Conservation (phyloP, 1,140 invertebrate species). For the Drosophila orosa region DNA sequence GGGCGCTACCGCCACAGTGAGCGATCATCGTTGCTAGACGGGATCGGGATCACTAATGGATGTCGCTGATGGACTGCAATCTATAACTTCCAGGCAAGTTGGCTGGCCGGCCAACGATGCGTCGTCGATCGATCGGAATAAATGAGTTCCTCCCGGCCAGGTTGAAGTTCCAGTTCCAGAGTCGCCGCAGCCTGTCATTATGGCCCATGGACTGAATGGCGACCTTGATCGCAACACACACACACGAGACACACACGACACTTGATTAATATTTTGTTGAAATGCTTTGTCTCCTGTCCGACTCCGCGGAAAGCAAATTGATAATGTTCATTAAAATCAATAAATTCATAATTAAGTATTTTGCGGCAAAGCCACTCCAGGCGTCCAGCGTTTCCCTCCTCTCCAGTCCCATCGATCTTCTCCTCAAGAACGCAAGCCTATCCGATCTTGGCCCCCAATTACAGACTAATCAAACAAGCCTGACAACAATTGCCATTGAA, state of each 20-base stretch:
- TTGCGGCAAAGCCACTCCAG: constrained; percentile 26
- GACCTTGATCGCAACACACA: constrained; percentile 25
- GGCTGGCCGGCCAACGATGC: constrained; percentile 4
- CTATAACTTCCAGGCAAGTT: constrained; percentile 8
- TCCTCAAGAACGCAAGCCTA: not conserved
- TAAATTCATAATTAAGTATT: constrained; percentile 77
- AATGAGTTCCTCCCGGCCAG: constrained; percentile 8
- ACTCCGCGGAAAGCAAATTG: constrained; percentile 48
- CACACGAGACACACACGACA: constrained; percentile 5
- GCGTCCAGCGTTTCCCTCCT: too few species aligned
- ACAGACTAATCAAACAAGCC: constrained; percentile 78
- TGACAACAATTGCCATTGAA: constrained; percentile 81
- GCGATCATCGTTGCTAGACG: constrained; percentile 19
- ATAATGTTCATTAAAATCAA: constrained; percentile 81
- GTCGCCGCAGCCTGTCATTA: constrained; percentile 34
- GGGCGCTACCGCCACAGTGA: constrained; percentile 19
- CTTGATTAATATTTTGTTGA: constrained; percentile 66
- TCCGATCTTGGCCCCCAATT: constrained; percentile 51
- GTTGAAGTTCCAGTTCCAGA: constrained; percentile 4
- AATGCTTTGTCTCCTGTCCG: constrained; percentile 31
- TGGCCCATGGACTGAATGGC: constrained; percentile 17
- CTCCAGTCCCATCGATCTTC: not conserved
- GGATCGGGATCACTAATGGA: constrained; percentile 28
- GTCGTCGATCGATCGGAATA: constrained; percentile 19
- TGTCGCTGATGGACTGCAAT: constrained; percentile 46